A percentile compares a stretch with the other conserved stretches of the same genome.
Conservation (phyloP, 2,888 invertebrate genomes). For the Philopedon plagiatum region DNA sequence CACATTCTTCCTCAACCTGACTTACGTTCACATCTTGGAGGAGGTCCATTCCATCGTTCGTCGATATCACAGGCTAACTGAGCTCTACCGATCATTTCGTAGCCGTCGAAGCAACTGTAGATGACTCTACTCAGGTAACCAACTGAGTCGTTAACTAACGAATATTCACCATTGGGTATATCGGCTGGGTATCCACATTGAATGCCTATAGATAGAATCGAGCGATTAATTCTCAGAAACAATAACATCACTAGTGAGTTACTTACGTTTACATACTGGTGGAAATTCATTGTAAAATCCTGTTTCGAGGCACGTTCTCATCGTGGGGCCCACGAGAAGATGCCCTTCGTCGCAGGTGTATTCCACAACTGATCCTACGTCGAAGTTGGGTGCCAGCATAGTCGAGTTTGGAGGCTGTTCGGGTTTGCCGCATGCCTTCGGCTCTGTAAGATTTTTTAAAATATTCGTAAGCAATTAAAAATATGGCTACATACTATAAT, state of each 20-base stretch:
- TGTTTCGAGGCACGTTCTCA: slow-evolving; percentile 88
- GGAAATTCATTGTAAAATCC: slow-evolving; percentile 96
- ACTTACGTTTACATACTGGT: slow-evolving; percentile 92
- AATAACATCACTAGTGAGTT: too few species aligned
- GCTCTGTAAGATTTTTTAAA: slow-evolving; percentile 74
- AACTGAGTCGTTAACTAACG: slow-evolving; percentile 86
- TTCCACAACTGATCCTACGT: slow-evolving; percentile 87
- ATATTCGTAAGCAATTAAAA: too few species aligned
- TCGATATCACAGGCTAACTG: slow-evolving; percentile 91
- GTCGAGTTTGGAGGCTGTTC: slow-evolving; percentile 96
- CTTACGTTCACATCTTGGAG: slow-evolving; percentile 88
- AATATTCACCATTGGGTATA: slow-evolving; percentile 86
- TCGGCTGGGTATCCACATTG: slow-evolving; percentile 92
- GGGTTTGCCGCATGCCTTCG: slow-evolving; percentile 91
- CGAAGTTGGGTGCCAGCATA: slow-evolving; percentile 82
- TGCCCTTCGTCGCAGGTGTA: slow-evolving; percentile 91
- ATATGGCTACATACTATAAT: too few species aligned
- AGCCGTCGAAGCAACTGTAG: slow-evolving; percentile 86
- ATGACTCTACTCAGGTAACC: slow-evolving; percentile 90
- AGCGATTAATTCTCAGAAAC: too few species aligned
- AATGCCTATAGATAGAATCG: slow-evolving; percentile 82
- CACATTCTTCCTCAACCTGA: too few species aligned
- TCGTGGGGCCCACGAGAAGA: slow-evolving; percentile 87
- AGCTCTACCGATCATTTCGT: slow-evolving; percentile 88
- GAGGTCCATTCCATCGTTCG: slow-evolving; percentile 94